Evolutionary conservation across 92 coral and sea anemone species (phyloP).

Genomic region (Desmophyllum pertusum): DNA sequence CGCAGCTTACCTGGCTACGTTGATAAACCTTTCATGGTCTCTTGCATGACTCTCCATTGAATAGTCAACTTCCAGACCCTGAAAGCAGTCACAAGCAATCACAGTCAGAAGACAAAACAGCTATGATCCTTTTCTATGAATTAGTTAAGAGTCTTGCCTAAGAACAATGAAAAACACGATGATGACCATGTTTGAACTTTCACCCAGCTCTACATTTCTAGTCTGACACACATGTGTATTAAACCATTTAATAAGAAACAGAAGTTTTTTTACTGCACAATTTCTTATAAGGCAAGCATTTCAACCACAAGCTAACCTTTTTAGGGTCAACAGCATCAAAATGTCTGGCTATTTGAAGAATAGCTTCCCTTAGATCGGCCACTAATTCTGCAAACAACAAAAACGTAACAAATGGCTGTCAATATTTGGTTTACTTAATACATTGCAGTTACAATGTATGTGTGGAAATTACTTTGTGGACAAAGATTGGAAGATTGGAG

Average conservation of each 20-base stretch:
- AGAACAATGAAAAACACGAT: background rate
- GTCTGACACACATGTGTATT: too few species aligned
- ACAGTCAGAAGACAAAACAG: background rate
- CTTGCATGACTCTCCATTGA: slow-evolving; percentile 93
- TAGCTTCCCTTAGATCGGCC: slow-evolving; percentile 97
- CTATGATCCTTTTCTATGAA: too few species aligned
- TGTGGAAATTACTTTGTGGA: too few species aligned
- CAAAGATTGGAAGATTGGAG: too few species aligned
- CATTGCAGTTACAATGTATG: too few species aligned
- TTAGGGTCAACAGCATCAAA: slow-evolving; percentile 96
- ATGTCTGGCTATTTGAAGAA: slow-evolving; percentile 91
- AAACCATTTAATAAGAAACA: too few species aligned
- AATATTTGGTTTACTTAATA: too few species aligned
- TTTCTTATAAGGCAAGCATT: background rate
- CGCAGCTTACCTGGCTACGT: slow-evolving; percentile 88
- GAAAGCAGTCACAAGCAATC: slow-evolving; percentile 1
- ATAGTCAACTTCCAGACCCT: slow-evolving; percentile 97
- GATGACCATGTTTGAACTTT: too few species aligned
- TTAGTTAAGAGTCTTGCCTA: too few species aligned
- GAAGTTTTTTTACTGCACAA: background rate
- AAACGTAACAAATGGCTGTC: background rate
- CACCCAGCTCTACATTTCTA: background rate
- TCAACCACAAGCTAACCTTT: too few species aligned
- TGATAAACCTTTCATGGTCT: slow-evolving; percentile 93
- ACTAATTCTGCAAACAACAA: slow-evolving; percentile 68